phyloP scores from a whole-genome alignment of 2,797 vertebrate genomes.

The Hyperoplus immaculatus region DNA sequence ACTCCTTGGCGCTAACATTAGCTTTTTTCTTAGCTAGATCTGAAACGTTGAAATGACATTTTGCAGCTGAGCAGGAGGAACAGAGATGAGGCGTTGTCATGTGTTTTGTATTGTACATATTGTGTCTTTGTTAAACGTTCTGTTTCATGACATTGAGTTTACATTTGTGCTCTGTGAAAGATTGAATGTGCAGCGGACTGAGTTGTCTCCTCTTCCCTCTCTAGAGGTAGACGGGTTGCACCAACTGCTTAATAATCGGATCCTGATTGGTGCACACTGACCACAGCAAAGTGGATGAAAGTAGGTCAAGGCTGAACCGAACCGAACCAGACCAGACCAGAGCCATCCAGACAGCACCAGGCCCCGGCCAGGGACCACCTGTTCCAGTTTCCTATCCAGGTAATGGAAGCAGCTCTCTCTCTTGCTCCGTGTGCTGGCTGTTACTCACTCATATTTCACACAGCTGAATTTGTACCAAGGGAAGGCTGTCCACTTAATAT shows the following conservation, averaged over 20 bases:
- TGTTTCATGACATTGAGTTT: neutral
- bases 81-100: too few relatives aligned
- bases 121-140: neutral
- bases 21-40: neutral
- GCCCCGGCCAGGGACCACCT: conserved; percentile 57
- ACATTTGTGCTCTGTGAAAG: neutral
- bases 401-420: conserved; percentile 40
- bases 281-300: conserved; percentile 61
- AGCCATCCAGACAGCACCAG: conserved; percentile 48
- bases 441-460: conserved; percentile 36
- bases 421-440: neutral
- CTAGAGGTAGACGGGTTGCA: conserved; percentile 42
- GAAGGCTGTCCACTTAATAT: conserved; percentile 2
- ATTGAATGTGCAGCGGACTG: neutral
- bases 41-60: neutral
- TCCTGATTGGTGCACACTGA: conserved; percentile 22
- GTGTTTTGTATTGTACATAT: too few relatives aligned
- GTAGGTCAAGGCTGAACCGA: conserved; percentile 50
- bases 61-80: neutral
- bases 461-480: conserved; percentile 1
- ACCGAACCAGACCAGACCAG: conserved; percentile 56
- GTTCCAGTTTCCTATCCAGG: conserved; percentile 77
- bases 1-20: neutral
- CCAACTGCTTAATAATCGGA: conserved; percentile 48
- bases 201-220: conserved; percentile 14